Percentiles rank a stretch among this genome's conserved stretches.
Evolutionary conservation across 23 tunicate genomes (phyloP).

Genomic region (Oikopleura albicans): DNA sequence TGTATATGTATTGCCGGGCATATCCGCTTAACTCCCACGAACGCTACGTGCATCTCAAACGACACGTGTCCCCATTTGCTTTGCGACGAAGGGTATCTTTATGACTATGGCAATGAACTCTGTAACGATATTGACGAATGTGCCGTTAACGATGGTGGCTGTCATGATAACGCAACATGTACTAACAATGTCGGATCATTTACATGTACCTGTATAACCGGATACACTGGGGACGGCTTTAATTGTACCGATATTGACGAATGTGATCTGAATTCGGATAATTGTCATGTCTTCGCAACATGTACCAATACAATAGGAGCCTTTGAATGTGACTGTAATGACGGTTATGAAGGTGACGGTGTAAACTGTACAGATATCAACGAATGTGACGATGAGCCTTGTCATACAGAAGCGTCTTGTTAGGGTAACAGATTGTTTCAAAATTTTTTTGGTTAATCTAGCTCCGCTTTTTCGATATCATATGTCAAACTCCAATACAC

Average conservation of each 20-base stretch:
- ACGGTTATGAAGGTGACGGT: neutral
- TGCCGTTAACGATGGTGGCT: neutral
- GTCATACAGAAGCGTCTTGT: neutral
- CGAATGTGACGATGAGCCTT: neutral
- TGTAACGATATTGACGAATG: constrained; percentile 20
- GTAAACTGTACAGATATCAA: neutral
- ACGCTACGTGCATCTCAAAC: neutral
- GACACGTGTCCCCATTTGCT: neutral
- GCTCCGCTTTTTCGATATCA: too few species aligned
- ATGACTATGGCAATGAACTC: neutral
- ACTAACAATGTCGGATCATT: neutral
- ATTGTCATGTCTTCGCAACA: constrained; percentile 20
- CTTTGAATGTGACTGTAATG: neutral
- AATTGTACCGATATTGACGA: neutral
- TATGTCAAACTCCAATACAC: too few species aligned
- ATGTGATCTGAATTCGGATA: neutral
- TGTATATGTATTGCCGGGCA: neutral
- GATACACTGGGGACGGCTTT: neutral
- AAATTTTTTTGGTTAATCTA: too few species aligned
- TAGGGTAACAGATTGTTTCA: too few species aligned
- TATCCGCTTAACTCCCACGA: neutral
- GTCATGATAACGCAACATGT: constrained; percentile 16
- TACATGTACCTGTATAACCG: constrained; percentile 9
- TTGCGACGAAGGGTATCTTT: neutral
- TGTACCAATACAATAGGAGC: constrained; percentile 25